Conservation (phyloP, 2,113 vertebrate species). For the Planiliza haematocheilus region DNA sequence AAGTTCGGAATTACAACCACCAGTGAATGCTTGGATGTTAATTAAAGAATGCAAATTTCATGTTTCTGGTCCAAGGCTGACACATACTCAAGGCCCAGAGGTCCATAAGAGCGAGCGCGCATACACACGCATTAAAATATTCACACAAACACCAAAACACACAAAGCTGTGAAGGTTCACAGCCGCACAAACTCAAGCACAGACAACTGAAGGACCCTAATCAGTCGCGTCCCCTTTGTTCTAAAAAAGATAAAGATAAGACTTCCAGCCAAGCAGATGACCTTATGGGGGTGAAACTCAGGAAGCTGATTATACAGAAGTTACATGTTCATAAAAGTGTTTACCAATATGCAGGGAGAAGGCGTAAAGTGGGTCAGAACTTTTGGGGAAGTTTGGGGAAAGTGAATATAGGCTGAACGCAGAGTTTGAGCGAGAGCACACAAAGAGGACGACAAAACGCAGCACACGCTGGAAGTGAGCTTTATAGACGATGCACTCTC, state of each 20-base stretch:
- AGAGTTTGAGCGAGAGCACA: constrained; percentile 28
- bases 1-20: constrained; percentile 75
- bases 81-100: constrained; percentile 68
- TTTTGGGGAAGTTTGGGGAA: constrained; percentile 60
- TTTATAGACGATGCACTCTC: neutral
- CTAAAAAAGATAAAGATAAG: constrained; percentile 64
- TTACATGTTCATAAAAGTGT: constrained; percentile 70
- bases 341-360: constrained; percentile 69
- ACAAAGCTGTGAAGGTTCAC: constrained; percentile 56
- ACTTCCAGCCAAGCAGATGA: constrained; percentile 54
- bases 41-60: constrained; percentile 85
- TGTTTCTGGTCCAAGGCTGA: constrained; percentile 82
- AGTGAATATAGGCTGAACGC: constrained; percentile 36
- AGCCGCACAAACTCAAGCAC: constrained; percentile 1
- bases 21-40: constrained; percentile 78
- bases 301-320: constrained; percentile 72
- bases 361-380: constrained; percentile 74
- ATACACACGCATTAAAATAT: constrained; percentile 27
- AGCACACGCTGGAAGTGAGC: neutral
- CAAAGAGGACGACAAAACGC: neutral
- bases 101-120: constrained; percentile 51
- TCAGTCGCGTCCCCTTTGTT: constrained; percentile 73
- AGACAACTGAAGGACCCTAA: constrained; percentile 62
- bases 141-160: constrained; percentile 23
- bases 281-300: constrained; percentile 65